These are phyloP conservation scores for Muscina levida DNA, from an alignment of 2,888 invertebrate species.

Conservation along the genomic window DNA sequence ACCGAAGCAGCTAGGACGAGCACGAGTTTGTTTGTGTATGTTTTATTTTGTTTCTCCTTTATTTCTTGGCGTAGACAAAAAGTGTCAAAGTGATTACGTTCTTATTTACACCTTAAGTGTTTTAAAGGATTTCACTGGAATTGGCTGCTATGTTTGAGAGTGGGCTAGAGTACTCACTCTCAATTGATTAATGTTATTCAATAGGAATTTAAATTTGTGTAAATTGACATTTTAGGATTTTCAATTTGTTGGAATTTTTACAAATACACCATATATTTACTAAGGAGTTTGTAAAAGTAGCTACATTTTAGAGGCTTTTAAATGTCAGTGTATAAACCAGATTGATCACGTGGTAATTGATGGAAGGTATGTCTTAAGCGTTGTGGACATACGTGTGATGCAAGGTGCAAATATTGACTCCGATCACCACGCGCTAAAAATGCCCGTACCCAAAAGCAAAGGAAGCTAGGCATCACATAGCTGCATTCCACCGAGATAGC, in stretches of 20 bases:
- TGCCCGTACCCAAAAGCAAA: too few relatives aligned
- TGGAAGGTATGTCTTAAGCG: too few relatives aligned
- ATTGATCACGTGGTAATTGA: too few relatives aligned
- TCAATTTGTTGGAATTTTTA: conserved; percentile 8
- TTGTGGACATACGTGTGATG: too few relatives aligned
- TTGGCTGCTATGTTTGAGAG: background rate
- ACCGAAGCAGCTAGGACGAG: background rate
- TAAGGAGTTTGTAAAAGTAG: too few relatives aligned
- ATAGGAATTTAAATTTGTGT: background rate
- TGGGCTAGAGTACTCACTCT: background rate
- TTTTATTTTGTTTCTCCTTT: conserved; percentile 14
- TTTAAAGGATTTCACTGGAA: conserved; percentile 56
- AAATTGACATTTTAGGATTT: conserved; percentile 25
- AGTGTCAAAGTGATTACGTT: conserved; percentile 53
- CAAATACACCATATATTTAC: too few relatives aligned
- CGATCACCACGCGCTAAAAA: too few relatives aligned
- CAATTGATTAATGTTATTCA: conserved; percentile 34
- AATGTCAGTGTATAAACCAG: too few relatives aligned
- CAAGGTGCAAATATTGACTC: too few relatives aligned
- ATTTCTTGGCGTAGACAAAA: conserved; percentile 47
- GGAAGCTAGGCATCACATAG: too few relatives aligned
- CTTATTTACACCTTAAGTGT: conserved; percentile 58
- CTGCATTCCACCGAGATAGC: too few relatives aligned
- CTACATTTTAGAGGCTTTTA: too few relatives aligned
- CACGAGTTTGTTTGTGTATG: conserved; percentile 8